These are phyloP conservation scores for Cinclus cinclus DNA, from an alignment of 2,113 vertebrate species.

Conservation along the genomic window DNA sequence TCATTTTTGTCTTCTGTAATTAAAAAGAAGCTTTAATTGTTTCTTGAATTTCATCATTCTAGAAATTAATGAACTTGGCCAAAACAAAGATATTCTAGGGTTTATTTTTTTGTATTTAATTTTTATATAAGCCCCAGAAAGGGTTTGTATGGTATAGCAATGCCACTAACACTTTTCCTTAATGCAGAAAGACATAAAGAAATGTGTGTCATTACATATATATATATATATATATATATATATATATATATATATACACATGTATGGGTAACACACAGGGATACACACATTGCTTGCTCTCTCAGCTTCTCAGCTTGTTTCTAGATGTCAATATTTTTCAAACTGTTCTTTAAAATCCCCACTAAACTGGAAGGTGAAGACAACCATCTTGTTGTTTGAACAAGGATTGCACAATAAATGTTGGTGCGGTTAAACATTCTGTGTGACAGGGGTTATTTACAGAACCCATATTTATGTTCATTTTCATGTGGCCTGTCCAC, in stretches of 20 bases:
- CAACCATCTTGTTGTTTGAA: background rate
- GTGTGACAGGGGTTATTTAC: background rate
- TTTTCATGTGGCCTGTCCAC: background rate
- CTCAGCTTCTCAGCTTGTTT: background rate
- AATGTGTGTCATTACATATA: background rate
- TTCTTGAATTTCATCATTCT: background rate
- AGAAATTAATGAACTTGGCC: background rate
- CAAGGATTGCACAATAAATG: background rate
- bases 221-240: background rate
- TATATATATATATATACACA: background rate
- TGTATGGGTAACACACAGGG: background rate
- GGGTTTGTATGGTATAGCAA: background rate
- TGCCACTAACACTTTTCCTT: background rate
- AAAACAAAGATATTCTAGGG: background rate
- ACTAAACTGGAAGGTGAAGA: background rate
- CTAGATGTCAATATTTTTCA: background rate
- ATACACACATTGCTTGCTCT: background rate
- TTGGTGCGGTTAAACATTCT: background rate
- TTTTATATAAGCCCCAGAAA: background rate
- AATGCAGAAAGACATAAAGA: background rate
- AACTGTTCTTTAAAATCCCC: background rate
- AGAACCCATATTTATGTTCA: background rate
- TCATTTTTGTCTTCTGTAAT: background rate
- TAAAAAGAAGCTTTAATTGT: background rate
- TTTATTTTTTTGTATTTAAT: background rate